Base-by-base conservation (phyloP, 2,888 invertebrate species). In the Iselma pallidipennis region DNA sequence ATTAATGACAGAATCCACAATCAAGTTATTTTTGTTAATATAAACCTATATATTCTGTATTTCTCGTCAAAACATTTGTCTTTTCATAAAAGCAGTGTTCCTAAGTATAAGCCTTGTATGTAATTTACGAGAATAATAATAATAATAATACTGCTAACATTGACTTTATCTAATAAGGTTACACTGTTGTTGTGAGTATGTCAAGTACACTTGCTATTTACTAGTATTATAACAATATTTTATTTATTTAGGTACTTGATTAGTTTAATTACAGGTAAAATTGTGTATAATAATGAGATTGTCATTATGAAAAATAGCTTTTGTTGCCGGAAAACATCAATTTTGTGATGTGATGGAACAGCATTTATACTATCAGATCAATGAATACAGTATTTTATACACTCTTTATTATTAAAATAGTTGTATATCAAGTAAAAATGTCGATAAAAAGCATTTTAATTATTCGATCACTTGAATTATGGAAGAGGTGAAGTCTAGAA, bases 61-160 rank as follows among this genome's bases (percentile, higher is more conserved):
- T 71, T 73, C 70, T 70, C 66, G 70, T 71, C 72, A 73, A 72
- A 72, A 72, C 65, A 66, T 71, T 63, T 69, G 64, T 63, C 62
- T 52, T 66, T 49, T 21, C 23, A 21, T 28, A 49, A 19, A 63
- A 61, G 58, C 66, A 66, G 60, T 64, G 37, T 37, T 58, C 45
- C 50, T 60, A 54, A 49, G 31, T 37, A 23, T 60, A 65, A 62
- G 61, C 65, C 57, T 65, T 52, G 21, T 65, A 42, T 25, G 25
- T 28, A 28, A 5, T 5, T 28, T 28, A 28, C 28, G 4, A 45
- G 10, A 31, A n/a, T 42, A 42, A 45, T 59, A 52, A 31, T 28
- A n/a, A 23, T 49, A 28, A 45, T 57, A 64, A 67, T 67, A 67
- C 66, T 66, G 67, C 66, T 66, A 66, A 65, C 67, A 69, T 63